Percentiles rank a stretch among this genome's conserved stretches.
These are phyloP conservation scores for Spodoptera litura DNA, from an alignment of 1,140 invertebrate species.

Conservation along the genomic window DNA sequence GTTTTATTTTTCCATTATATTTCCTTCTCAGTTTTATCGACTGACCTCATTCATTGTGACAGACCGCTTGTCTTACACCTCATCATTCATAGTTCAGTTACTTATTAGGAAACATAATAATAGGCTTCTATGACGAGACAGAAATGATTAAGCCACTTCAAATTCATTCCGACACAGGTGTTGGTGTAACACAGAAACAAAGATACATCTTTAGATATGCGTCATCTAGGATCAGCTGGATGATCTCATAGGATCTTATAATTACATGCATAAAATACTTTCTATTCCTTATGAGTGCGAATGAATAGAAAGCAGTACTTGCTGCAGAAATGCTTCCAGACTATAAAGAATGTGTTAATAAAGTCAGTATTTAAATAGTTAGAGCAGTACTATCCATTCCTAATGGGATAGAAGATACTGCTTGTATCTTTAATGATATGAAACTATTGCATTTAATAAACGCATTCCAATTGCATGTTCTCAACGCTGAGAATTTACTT, in stretches of 20 bases:
- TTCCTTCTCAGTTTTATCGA: too few species aligned
- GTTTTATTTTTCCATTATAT: neutral
- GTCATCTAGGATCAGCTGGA: constrained; percentile 16
- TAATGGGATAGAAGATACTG: neutral
- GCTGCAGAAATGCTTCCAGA: neutral
- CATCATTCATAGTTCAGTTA: neutral
- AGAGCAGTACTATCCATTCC: neutral
- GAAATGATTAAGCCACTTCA: neutral
- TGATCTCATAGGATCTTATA: constrained; percentile 18
- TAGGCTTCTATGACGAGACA: neutral
- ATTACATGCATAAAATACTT: constrained; percentile 5
- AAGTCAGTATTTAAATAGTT: neutral
- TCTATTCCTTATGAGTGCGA: neutral
- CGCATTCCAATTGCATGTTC: neutral
- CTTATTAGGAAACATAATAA: neutral
- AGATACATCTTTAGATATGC: neutral
- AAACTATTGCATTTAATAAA: constrained; percentile 29
- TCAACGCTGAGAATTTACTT: constrained; percentile 20
- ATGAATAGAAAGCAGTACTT: constrained; percentile 12
- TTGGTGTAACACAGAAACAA: neutral
- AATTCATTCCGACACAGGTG: neutral
- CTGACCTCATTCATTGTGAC: neutral
- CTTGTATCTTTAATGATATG: constrained; percentile 4
- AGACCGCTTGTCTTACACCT: neutral
- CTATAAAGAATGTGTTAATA: constrained; percentile 19